Evolutionary conservation across 2,888 invertebrate species (phyloP).

Genomic region (Machimus atricapillus): DNA sequence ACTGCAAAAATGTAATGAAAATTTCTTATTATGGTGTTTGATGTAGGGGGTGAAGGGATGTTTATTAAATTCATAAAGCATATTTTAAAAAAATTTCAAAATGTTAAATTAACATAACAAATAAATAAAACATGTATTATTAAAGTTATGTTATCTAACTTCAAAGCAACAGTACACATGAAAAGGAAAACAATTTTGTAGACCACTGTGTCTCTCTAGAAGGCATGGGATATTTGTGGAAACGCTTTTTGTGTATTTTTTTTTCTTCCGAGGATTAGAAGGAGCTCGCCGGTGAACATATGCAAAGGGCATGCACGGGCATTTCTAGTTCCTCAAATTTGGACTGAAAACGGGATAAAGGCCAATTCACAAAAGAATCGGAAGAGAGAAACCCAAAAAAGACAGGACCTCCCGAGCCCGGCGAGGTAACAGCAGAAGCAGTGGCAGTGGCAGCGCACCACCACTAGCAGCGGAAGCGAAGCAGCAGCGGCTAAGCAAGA

Average conservation of each 20-base stretch:
- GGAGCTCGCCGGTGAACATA: constrained; percentile 9
- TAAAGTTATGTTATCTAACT: not conserved
- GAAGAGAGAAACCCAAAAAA: constrained; percentile 37
- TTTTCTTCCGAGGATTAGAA: constrained; percentile 23
- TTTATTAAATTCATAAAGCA: too few relatives aligned
- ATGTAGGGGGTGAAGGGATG: too few relatives aligned
- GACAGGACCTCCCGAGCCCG: constrained; percentile 15
- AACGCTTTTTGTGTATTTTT: not conserved
- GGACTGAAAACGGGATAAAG: constrained; percentile 18
- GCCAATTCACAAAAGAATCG: constrained; percentile 33
- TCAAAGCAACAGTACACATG: not conserved
- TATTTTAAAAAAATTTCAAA: too few relatives aligned
- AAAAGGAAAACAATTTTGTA: not conserved
- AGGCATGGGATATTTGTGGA: not conserved
- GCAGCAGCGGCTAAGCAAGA: not conserved
- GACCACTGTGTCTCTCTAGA: not conserved
- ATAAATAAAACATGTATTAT: too few relatives aligned
- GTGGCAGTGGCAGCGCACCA: too few relatives aligned
- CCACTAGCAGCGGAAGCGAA: not conserved
- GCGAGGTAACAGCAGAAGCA: not conserved
- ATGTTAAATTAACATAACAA: too few relatives aligned
- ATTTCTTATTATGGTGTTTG: too few relatives aligned
- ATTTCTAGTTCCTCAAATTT: constrained; percentile 34
- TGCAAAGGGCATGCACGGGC: constrained; percentile 23
- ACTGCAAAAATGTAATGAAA: too few relatives aligned